Evolutionary conservation across 2,888 invertebrate genomes (phyloP), one percentile per base, ranked within the genome.

Genomic region (Bhutanitis thaidina): DNA sequence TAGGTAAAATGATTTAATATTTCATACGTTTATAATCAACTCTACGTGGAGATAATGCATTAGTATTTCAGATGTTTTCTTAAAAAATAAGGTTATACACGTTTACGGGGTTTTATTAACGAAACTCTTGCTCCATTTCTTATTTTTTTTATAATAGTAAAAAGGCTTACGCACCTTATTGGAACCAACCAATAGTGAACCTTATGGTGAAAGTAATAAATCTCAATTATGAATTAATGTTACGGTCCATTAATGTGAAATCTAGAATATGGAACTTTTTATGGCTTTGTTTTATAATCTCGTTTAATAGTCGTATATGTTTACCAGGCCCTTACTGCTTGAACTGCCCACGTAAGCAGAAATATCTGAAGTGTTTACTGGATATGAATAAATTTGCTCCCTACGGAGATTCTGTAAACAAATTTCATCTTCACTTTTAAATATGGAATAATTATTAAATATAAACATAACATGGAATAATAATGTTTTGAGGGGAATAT

Each of bases 341-440:
- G 15, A 37, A 45, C 27, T 36, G 12, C 29, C 29, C 15, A 27
- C 36, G 37, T 45, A 37, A 16, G 45, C 45, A 45, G 12, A 45
- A 45, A 37, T 16, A 37, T 37, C 29, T 45, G 15, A 30, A 45
- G 37, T 37, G 45, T 37, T 45, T 45, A 45, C 29, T 25, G 38
- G 7, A 16, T 29, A 45, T 30, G 29, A 45, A 45, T 37, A 35
- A 30, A 20, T 20, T 20, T 20, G 3, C 5, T 20, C 3, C 20
- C 20, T 20, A 3, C 5, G 5, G 20, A 20, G 20, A 20, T 20
- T 20, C 5, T 20, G 20, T 2, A 20, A 5, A 20, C 2, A 20
- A 20, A 20, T n/a, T n/a, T 20, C 20, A 5, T 3, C 2, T 3
- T 3, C 20, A 2, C 5, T 20, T 20, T 20, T 20, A 5, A 5